A percentile compares a stretch with the other conserved stretches of the same genome.
phyloP scores from a whole-genome alignment of 1,140 invertebrate species.

The Drosophila serrata region DNA sequence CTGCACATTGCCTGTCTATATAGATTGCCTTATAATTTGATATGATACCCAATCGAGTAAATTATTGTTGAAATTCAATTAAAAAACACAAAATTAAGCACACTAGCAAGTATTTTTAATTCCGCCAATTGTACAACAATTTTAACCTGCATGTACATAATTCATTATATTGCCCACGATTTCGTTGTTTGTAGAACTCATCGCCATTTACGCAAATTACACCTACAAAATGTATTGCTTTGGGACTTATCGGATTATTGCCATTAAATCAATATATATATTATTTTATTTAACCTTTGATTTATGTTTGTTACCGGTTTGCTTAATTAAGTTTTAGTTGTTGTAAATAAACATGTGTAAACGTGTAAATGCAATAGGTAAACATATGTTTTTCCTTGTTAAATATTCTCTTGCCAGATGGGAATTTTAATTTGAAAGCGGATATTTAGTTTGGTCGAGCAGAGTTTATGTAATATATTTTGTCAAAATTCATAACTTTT shows the following conservation, averaged over 20 bases:
- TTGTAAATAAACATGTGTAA: slow-evolving; percentile 35
- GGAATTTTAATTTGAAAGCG: slow-evolving; percentile 4
- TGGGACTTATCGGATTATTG: slow-evolving; percentile 44
- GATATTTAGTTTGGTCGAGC: background rate
- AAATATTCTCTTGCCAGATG: slow-evolving; percentile 14
- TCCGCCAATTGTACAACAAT: background rate
- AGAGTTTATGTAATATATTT: slow-evolving; percentile 5
- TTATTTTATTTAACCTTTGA: slow-evolving; percentile 14
- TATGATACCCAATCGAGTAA: background rate
- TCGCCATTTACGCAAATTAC: slow-evolving; percentile 54
- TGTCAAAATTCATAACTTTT: slow-evolving; percentile 50
- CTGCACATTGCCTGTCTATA: slow-evolving; percentile 22
- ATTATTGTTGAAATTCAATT: background rate
- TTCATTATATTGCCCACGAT: slow-evolving; percentile 23
- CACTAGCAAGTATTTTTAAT: background rate
- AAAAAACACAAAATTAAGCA: background rate
- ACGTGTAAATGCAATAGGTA: slow-evolving; percentile 47
- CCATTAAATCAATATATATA: slow-evolving; percentile 50
- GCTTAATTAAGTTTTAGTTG: slow-evolving; percentile 29
- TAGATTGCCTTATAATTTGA: slow-evolving; percentile 16
- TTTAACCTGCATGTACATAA: slow-evolving; percentile 41
- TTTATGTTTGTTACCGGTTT: slow-evolving; percentile 26
- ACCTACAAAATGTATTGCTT: slow-evolving; percentile 56
- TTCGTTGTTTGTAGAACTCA: slow-evolving; percentile 21
- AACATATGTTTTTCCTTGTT: slow-evolving; percentile 54